Percentiles rank a stretch among this genome's conserved stretches.
Evolutionary conservation across 2,113 vertebrate species (phyloP).

Genomic region (Eleginops maclovinus): DNA sequence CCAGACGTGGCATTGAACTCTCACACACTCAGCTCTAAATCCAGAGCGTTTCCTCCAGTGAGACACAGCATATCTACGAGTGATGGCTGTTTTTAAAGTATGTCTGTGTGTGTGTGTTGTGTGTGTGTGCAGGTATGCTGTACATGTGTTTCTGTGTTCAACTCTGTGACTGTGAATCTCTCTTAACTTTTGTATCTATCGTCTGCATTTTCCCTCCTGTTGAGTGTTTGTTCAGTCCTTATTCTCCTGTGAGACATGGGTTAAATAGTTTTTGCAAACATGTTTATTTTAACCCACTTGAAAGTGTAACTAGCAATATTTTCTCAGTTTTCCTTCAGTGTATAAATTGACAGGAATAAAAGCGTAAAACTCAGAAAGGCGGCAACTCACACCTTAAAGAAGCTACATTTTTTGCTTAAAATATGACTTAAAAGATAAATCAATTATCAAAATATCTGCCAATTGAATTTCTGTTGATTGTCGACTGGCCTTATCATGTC

Average conservation of each 20-base stretch:
- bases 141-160: constrained; percentile 15
- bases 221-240: not conserved
- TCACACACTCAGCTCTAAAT: constrained; percentile 81
- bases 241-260: not conserved
- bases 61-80: constrained; percentile 33
- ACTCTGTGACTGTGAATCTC: constrained; percentile 1
- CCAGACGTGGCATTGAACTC: constrained; percentile 83
- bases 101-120: constrained; percentile 27
- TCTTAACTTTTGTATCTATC: constrained; percentile 21
- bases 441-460: too few relatives aligned
- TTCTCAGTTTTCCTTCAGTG: not conserved
- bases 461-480: not conserved
- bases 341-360: not conserved
- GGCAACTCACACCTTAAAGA: too few relatives aligned
- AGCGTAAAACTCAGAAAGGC: too few relatives aligned
- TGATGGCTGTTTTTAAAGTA: constrained; percentile 15
- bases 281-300: not conserved
- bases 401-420: too few relatives aligned
- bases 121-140: not conserved
- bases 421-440: too few relatives aligned
- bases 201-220: constrained; percentile 21
- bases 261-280: constrained; percentile 56
- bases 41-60: constrained; percentile 28
- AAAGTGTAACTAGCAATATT: not conserved
- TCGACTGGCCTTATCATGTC: not conserved